Base-by-base conservation (phyloP, 2,113 vertebrate genomes). In the Siniperca knerii region DNA sequence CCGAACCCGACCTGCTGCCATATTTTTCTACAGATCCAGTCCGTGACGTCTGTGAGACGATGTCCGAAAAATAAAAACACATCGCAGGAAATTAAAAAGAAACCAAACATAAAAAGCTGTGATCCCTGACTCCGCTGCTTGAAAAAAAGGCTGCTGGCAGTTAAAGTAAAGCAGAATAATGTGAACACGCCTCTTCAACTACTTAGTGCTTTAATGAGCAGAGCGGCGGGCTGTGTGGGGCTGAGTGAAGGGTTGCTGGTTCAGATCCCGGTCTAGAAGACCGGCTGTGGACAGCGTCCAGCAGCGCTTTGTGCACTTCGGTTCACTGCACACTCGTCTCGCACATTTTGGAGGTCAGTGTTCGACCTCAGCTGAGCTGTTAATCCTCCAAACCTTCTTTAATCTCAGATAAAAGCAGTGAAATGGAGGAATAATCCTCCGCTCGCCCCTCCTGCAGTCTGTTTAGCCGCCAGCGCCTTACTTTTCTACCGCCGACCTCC, bases 381-480 rank as follows among this genome's bases (percentile, higher is more conserved):
- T 62, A 64, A 89, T 75, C 80, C 87, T 77, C 33, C 29, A 35
- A 11, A 72, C 69, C 46, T 29, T 35, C 61, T 87, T 77, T 85
- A 78, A 82, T 81, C 86, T 82, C 75, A 65, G 81, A 74, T 87
- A 57, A 85, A 84, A 71, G 77, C 81, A 37, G 71, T 40, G 46
- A 79, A 62, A 82, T 60, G 71, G 61, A 62, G 85, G 55, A 78
- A 11, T 42, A 82, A 68, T 58, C 67, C 74, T 75, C 55, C n/a
- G 1, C 4, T n/a, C 35, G 55, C 65, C 65, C 77, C 58, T 75
- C 65, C 55, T 60, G 83, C 52, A 70, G 79, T 54, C 55, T 6
- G 48, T 83, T 69, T 40, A 88, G 90, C 91, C 89, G 55, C 81
- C 83, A 72, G 73, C 89, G 93, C 94, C 94, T 95, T 95, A 94